Conservation (phyloP, 2,888 invertebrate species). For the Dynastes hyllus region DNA sequence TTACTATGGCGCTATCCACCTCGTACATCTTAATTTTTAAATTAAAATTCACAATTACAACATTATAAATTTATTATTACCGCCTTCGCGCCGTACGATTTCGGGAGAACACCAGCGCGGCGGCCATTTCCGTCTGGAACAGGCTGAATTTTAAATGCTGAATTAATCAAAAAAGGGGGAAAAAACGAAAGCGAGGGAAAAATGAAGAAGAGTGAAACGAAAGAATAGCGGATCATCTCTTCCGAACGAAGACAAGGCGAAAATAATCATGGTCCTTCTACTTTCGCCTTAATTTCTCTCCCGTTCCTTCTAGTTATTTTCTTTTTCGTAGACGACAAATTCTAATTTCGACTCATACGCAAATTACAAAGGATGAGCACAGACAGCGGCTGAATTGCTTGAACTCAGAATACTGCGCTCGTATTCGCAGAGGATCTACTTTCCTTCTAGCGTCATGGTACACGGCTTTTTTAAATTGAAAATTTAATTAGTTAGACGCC, state of each 20-base stretch:
- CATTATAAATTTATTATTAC: slow-evolving; percentile 43
- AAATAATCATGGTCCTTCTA: background rate
- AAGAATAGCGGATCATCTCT: background rate
- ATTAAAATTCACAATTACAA: slow-evolving; percentile 45
- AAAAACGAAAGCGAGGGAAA: slow-evolving; percentile 9
- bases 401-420: background rate
- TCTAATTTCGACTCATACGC: slow-evolving; percentile 38
- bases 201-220: background rate
- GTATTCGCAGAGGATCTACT: background rate
- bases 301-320: slow-evolving; percentile 18
- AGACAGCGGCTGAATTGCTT: background rate
- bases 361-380: slow-evolving; percentile 22
- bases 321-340: slow-evolving; percentile 27
- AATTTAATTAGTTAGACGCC: background rate
- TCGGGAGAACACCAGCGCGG: background rate
- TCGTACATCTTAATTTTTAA: slow-evolving; percentile 38
- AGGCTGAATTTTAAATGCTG: slow-evolving; percentile 20
- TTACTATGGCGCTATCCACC: slow-evolving; percentile 12
- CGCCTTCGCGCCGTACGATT: background rate
- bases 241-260: background rate
- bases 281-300: slow-evolving; percentile 14
- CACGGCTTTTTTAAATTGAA: background rate
- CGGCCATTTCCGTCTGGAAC: background rate
- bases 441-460: background rate
- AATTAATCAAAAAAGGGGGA: slow-evolving; percentile 21